phyloP scores from a whole-genome alignment of 1,140 invertebrate genomes.

The Myzus persicae region DNA sequence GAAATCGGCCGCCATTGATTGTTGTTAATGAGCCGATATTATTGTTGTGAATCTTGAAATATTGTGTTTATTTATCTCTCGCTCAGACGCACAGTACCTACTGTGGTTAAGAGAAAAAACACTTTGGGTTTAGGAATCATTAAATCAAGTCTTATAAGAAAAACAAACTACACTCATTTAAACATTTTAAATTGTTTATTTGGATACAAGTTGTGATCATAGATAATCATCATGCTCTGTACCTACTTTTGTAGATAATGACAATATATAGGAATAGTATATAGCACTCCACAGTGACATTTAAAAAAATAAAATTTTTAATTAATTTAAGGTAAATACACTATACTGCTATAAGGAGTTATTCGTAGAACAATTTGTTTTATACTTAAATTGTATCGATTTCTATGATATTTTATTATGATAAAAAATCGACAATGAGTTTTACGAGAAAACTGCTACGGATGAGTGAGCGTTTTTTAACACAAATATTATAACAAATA shows the following conservation, averaged over 20 bases:
- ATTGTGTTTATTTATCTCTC: neutral
- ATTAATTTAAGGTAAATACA: no score
- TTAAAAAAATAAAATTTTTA: neutral
- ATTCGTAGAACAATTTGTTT: neutral
- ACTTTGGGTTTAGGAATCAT: neutral
- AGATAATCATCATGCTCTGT: neutral
- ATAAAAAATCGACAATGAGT: neutral
- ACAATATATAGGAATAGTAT: no score
- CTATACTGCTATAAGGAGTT: neutral
- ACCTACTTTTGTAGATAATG: neutral
- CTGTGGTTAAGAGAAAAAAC: neutral
- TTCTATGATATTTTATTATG: neutral
- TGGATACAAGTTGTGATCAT: neutral
- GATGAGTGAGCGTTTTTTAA: neutral
- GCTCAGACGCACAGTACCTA: no score
- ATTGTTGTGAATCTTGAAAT: neutral
- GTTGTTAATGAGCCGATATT: neutral
- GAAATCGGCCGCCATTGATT: no score
- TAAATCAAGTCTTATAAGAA: neutral
- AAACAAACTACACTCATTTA: neutral
- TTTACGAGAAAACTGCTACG: neutral
- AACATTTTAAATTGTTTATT: neutral
- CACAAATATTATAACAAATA: neutral
- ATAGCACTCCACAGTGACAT: neutral
- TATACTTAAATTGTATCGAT: neutral